These are phyloP conservation scores for Calephelis virginiensis DNA, from an alignment of 1,140 invertebrate genomes.

Conservation along the genomic window DNA sequence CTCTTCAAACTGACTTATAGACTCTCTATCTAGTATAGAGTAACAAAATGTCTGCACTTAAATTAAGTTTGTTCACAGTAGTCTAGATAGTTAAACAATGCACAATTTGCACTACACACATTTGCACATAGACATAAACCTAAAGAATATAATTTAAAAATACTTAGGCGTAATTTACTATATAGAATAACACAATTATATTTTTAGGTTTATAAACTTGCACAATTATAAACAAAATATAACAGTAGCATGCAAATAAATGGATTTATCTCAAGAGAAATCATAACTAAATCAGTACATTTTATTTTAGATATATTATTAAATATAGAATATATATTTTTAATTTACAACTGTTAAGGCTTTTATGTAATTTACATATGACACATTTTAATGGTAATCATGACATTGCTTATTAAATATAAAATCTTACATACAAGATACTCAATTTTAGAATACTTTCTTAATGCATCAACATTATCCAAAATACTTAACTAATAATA, in stretches of 20 bases:
- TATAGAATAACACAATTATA: slow-evolving; percentile 15
- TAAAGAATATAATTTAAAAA: slow-evolving; percentile 35
- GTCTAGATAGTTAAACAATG: slow-evolving; percentile 58
- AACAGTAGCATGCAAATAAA: slow-evolving; percentile 17
- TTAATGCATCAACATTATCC: too few relatives aligned
- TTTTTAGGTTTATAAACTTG: slow-evolving; percentile 48
- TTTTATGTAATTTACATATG: too few relatives aligned
- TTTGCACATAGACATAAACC: slow-evolving; percentile 57
- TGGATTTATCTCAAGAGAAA: too few relatives aligned
- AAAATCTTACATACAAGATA: too few relatives aligned
- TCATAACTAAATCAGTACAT: too few relatives aligned
- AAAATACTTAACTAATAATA: too few relatives aligned
- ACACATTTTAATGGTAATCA: too few relatives aligned
- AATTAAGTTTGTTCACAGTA: slow-evolving; percentile 58
- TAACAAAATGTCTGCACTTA: slow-evolving; percentile 61
- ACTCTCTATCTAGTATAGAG: slow-evolving; percentile 73
- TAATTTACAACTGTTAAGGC: too few relatives aligned
- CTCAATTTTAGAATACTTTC: too few relatives aligned
- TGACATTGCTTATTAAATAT: too few relatives aligned
- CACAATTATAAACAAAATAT: slow-evolving; percentile 21
- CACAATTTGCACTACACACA: slow-evolving; percentile 59
- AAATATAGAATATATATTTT: too few relatives aligned
- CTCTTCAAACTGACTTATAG: slow-evolving; percentile 63
- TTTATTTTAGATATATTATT: too few relatives aligned
- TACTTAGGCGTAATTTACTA: not conserved